Evolutionary conservation across 2,113 vertebrate species (phyloP), one percentile per base, ranked within the genome.

Genomic region (Dipodomys merriami): DNA sequence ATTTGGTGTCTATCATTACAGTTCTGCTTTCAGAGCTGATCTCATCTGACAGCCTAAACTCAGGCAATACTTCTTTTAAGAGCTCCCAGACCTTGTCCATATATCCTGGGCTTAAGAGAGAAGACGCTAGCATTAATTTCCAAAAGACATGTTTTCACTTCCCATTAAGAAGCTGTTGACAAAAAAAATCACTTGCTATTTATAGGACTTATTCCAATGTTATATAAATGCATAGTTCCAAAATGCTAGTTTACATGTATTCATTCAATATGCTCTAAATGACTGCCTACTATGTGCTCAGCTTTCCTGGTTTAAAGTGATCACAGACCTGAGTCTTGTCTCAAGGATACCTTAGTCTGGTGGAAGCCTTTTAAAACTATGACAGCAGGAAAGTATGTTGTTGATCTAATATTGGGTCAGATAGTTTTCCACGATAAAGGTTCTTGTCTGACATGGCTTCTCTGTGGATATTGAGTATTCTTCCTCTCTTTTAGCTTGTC

Each of bases 41-140:
- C 8, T 98, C 96, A 44, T 98, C 96, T 35, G 96, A 88, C 71
- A 98, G 94, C 83, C 97, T 98, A 97, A 99, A 99, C 90, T 98
- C 97, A 23, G 99, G 99, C 85, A 99, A 93, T 94, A 86, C 91
- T 16, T 97, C 96, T 97, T 97, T 98, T 93, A 99, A 97, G 94
- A 99, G 98, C 74, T 97, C 91, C 99, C 99, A 99, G 16, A 98
- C 95, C 97, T 98, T 98, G 83, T 97, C 97, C 19, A 93, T 60
- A 92, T 98, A 97, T 18, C 76, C 88, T 72, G 97, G 92, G 84
- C 99, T 99, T 96, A 87, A 96, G 53, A 96, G 89, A 79, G 93
- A 4, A 84, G 22, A 93, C 2, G 84, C n/a, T 23, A 94, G 78
- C 3, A 62, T 95, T 71, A 95, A 91, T 79, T 88, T 92, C 12